These are phyloP conservation scores for Gambusia yucatana DNA, from an alignment of 2,797 vertebrate species.

Conservation along the genomic window DNA sequence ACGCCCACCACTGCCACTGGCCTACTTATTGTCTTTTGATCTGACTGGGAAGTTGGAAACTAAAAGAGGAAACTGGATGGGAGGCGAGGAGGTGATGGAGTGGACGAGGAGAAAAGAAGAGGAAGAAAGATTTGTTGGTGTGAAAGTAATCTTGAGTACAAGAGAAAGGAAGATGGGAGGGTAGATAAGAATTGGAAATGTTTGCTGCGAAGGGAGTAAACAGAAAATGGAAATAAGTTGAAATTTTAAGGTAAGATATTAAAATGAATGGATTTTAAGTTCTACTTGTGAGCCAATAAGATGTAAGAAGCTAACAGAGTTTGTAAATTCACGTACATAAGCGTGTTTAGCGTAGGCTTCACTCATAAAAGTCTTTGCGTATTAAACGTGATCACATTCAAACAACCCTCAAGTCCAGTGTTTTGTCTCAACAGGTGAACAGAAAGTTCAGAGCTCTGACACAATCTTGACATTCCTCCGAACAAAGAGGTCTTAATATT, in stretches of 20 bases:
- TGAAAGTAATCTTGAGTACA: neutral
- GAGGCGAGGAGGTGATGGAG: slow-evolving; percentile 7
- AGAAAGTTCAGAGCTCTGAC: neutral
- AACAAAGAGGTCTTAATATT: neutral
- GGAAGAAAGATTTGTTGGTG: neutral
- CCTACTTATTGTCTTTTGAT: slow-evolving; percentile 72
- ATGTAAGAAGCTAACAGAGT: neutral
- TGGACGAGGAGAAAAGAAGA: slow-evolving; percentile 20
- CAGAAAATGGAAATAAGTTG: neutral
- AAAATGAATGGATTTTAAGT: neutral
- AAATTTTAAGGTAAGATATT: neutral
- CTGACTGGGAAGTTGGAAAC: slow-evolving; percentile 48
- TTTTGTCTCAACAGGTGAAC: neutral
- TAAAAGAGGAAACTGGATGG: slow-evolving; percentile 15
- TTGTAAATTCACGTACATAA: no score
- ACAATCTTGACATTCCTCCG: neutral
- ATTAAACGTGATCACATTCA: neutral
- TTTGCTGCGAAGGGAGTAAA: neutral
- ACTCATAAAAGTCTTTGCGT: neutral
- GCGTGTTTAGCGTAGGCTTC: neutral
- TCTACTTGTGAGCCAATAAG: neutral
- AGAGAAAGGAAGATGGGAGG: neutral
- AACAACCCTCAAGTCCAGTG: neutral
- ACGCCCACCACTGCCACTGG: slow-evolving; percentile 59
- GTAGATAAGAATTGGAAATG: neutral